These are phyloP conservation scores for Ctenochaetus hawaiiensis DNA, from an alignment of 2,797 vertebrate genomes.

Conservation along the genomic window DNA sequence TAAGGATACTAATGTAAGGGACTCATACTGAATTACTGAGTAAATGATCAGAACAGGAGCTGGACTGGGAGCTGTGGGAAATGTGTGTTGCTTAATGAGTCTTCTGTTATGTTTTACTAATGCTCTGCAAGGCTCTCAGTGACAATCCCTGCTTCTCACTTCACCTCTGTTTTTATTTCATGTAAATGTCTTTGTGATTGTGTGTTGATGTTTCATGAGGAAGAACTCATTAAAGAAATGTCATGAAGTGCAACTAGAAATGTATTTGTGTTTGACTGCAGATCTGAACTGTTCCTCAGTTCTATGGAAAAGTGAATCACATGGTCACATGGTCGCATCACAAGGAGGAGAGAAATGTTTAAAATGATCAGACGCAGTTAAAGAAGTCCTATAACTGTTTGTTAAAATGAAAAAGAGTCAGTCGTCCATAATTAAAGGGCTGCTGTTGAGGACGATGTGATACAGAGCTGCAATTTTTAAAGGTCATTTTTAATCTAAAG, in stretches of 20 bases:
- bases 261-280: neutral
- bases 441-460: no score
- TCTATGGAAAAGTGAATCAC: neutral
- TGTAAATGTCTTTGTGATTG: neutral
- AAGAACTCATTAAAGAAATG: constrained; percentile 10
- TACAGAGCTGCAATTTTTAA: no score
- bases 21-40: neutral
- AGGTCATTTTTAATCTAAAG: no score
- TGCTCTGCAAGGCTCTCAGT: neutral
- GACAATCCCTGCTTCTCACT: no score
- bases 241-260: neutral
- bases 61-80: neutral
- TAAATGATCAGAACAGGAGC: neutral
- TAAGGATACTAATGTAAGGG: constrained; percentile 14
- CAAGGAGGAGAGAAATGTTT: neutral
- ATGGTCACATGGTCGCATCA: neutral
- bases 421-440: no score
- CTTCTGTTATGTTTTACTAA: neutral
- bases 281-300: neutral
- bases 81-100: no score
- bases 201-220: constrained; percentile 8
- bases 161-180: neutral
- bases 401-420: no score
- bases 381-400: neutral
- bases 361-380: neutral